phyloP scores from a whole-genome alignment of 2,797 vertebrate species.

The Aulostomus chinensis region DNA sequence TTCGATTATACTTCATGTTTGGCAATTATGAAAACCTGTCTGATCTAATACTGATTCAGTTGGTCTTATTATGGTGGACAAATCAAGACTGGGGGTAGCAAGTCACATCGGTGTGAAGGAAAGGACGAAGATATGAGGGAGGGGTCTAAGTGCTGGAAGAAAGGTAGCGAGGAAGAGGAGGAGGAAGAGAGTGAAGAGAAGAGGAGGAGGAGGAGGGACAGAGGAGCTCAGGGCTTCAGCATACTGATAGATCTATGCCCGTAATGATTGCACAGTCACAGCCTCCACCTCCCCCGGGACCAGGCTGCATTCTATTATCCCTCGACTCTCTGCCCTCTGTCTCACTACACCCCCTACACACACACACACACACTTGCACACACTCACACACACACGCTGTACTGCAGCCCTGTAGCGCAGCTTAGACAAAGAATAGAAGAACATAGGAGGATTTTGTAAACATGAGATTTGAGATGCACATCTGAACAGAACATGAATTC shows the following conservation, averaged over 20 bases:
- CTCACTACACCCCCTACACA: conserved; percentile 14
- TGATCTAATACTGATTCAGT: neutral
- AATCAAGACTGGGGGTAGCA: conserved; percentile 20
- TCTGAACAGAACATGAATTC: conserved; percentile 40
- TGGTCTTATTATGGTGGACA: conserved; percentile 9
- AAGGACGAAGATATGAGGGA: conserved; percentile 36
- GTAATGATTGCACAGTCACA: conserved; percentile 85
- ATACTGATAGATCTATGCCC: conserved; percentile 78
- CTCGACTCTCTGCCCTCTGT: conserved; percentile 56
- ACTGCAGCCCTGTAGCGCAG: conserved; percentile 13
- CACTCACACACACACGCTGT: conserved; percentile 3
- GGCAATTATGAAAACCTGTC: neutral
- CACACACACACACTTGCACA: conserved; percentile 10
- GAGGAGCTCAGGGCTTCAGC: conserved; percentile 59
- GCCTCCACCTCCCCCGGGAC: conserved; percentile 69
- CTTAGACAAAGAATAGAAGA: conserved; percentile 66
- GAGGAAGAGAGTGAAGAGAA: conserved; percentile 11
- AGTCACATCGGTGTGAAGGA: conserved; percentile 24
- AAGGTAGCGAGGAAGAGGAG: neutral
- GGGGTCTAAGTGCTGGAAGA: conserved; percentile 15
- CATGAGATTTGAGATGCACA: conserved; percentile 46
- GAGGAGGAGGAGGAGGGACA: conserved; percentile 32
- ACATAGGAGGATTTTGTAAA: conserved; percentile 56
- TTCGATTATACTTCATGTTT: neutral
- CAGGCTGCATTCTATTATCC: conserved; percentile 76